Evolutionary conservation across 2,797 vertebrate species (phyloP).

Genomic region (Australoheros facetus): DNA sequence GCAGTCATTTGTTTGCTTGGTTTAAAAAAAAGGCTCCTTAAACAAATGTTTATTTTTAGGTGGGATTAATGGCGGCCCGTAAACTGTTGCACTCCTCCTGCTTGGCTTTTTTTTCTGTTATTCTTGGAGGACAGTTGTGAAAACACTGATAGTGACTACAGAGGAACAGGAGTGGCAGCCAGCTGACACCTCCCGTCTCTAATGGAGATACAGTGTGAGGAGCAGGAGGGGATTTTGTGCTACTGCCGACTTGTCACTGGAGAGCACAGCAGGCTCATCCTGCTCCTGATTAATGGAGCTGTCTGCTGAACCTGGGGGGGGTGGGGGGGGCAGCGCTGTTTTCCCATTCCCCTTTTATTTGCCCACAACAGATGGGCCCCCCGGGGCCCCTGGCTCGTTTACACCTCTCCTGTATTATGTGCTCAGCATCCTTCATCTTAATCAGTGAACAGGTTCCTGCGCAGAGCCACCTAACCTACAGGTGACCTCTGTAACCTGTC

Average conservation of each 20-base stretch:
- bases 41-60: slow-evolving; percentile 67
- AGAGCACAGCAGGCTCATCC: slow-evolving; percentile 72
- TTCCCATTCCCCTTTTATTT: slow-evolving; percentile 69
- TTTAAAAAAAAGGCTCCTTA: slow-evolving; percentile 16
- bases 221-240: slow-evolving; percentile 49
- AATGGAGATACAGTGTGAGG: slow-evolving; percentile 71
- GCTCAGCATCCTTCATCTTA: slow-evolving; percentile 67
- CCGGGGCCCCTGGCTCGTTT: slow-evolving; percentile 58
- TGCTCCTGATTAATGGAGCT: slow-evolving; percentile 76
- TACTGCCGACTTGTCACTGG: slow-evolving; percentile 68
- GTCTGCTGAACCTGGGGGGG: slow-evolving; percentile 62
- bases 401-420: slow-evolving; percentile 50
- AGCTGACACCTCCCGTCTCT: slow-evolving; percentile 65
- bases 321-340: slow-evolving; percentile 47
- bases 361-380: slow-evolving; percentile 77
- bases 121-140: slow-evolving; percentile 73
- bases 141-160: slow-evolving; percentile 64
- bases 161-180: slow-evolving; percentile 48
- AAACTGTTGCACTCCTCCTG: slow-evolving; percentile 48
- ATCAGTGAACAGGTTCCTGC: slow-evolving; percentile 60
- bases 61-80: slow-evolving; percentile 37
- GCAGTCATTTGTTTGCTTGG: slow-evolving; percentile 8
- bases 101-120: slow-evolving; percentile 49
- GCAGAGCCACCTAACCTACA: slow-evolving; percentile 53
- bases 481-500: slow-evolving; percentile 59